Evolutionary conservation across 2,113 vertebrate species (phyloP).

Genomic region (Oxygymnocypris stewartii): DNA sequence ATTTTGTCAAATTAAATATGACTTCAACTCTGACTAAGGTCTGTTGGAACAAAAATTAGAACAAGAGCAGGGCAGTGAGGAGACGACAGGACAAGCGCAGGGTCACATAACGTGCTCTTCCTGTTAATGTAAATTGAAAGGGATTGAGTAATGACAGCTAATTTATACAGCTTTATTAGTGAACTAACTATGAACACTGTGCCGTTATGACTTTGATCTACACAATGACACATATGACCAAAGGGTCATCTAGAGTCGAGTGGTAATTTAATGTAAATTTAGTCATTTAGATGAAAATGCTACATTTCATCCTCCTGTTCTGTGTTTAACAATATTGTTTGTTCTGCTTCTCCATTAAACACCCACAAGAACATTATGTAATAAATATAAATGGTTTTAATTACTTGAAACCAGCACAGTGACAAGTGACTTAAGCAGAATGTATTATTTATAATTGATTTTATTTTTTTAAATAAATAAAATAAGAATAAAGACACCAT

Average conservation of each 20-base stretch:
- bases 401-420: background rate
- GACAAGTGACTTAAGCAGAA: background rate
- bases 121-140: constrained; percentile 37
- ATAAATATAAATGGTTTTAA: background rate
- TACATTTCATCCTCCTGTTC: background rate
- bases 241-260: background rate
- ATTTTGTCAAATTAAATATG: constrained; percentile 14
- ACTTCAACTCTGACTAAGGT: constrained; percentile 11
- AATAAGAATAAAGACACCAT: background rate
- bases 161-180: constrained; percentile 34
- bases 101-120: constrained; percentile 15
- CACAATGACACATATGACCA: constrained; percentile 10
- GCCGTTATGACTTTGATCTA: constrained; percentile 21
- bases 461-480: too few relatives aligned
- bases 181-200: constrained; percentile 19
- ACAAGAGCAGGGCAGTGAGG: background rate
- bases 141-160: background rate
- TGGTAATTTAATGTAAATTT: constrained; percentile 7
- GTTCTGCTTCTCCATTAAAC: background rate
- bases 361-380: background rate
- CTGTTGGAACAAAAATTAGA: background rate
- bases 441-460: background rate
- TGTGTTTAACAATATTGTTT: background rate
- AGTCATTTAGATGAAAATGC: constrained; percentile 1
- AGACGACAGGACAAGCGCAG: constrained; percentile 18